phyloP scores from a whole-genome alignment of 2,113 vertebrate species.

The Halcyon malimbica region DNA sequence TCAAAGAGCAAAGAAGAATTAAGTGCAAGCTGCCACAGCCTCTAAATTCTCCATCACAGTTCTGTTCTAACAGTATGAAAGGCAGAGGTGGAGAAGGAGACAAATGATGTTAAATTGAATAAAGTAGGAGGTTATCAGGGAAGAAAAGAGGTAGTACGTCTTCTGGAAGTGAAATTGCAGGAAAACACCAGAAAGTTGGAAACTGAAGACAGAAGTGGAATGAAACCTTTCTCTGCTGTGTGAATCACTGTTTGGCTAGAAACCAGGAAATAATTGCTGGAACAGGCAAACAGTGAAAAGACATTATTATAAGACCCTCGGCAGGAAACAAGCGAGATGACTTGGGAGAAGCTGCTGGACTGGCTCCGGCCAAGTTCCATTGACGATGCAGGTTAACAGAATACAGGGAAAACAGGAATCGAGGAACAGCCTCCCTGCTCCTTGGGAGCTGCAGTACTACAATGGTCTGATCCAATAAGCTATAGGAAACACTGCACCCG shows the following conservation, averaged over 20 bases:
- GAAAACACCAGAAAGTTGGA: constrained; percentile 55
- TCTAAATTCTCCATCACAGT: background rate
- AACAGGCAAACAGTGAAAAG: constrained; percentile 41
- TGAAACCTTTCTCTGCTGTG: constrained; percentile 38
- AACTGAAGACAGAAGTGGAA: constrained; percentile 52
- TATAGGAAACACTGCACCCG: background rate
- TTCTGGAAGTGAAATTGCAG: constrained; percentile 32
- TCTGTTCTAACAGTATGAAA: background rate
- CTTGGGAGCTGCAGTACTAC: background rate
- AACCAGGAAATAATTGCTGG: constrained; percentile 63
- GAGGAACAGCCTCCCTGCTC: background rate
- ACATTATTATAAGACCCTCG: constrained; percentile 34
- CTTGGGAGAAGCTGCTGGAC: constrained; percentile 32
- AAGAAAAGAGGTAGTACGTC: background rate
- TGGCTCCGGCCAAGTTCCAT: background rate
- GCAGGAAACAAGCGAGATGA: constrained; percentile 26
- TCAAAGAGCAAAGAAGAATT: background rate
- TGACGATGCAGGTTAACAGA: background rate
- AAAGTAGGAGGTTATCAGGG: background rate
- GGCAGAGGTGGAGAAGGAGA: background rate
- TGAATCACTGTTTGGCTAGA: constrained; percentile 54
- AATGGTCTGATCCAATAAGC: background rate
- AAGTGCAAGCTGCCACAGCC: background rate
- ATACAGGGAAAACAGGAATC: background rate
- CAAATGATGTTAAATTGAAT: background rate